Conservation (phyloP, 1,140 invertebrate species). For the Episyrphus balteatus region DNA sequence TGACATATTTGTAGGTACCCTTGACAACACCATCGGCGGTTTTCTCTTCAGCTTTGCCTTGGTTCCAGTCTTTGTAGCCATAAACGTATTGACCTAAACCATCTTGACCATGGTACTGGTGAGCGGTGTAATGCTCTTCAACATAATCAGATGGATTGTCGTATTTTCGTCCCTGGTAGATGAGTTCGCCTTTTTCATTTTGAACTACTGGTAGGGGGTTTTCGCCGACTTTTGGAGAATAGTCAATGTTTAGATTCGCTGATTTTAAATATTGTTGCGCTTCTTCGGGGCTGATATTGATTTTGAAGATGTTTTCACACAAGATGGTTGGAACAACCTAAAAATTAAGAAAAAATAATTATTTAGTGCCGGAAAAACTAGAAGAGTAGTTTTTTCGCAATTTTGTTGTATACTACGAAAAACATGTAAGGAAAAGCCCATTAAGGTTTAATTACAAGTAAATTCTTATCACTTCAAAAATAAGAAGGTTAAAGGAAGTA, state of each 20-base stretch:
- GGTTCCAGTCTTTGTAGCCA: conserved; percentile 51
- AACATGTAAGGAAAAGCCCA: too few species aligned
- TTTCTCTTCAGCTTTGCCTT: conserved; percentile 43
- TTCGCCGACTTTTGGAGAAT: conserved; percentile 40
- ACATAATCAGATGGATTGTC: conserved; percentile 51
- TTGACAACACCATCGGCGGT: conserved; percentile 27
- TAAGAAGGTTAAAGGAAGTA: too few species aligned
- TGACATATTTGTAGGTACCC: conserved; percentile 34
- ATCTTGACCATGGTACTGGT: conserved; percentile 53
- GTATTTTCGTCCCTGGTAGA: conserved; percentile 46
- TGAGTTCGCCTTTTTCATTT: conserved; percentile 42
- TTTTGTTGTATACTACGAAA: too few species aligned
- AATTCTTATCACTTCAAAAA: too few species aligned
- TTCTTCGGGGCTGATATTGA: conserved; percentile 49
- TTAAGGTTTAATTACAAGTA: too few species aligned
- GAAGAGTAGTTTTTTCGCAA: too few species aligned
- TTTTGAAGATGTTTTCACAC: conserved; percentile 37
- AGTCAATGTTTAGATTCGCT: conserved; percentile 33
- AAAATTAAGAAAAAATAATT: conserved; percentile 3
- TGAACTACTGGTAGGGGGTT: conserved; percentile 38
- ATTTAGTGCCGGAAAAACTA: too few species aligned
- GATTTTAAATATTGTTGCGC: conserved; percentile 44
- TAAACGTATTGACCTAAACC: conserved; percentile 52
- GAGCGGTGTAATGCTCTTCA: conserved; percentile 52
- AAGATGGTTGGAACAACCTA: conserved; percentile 17